A percentile compares a stretch with the other conserved stretches of the same genome.
Conservation (phyloP, 2,797 vertebrate species). For the Tokudaia muenninki region DNA sequence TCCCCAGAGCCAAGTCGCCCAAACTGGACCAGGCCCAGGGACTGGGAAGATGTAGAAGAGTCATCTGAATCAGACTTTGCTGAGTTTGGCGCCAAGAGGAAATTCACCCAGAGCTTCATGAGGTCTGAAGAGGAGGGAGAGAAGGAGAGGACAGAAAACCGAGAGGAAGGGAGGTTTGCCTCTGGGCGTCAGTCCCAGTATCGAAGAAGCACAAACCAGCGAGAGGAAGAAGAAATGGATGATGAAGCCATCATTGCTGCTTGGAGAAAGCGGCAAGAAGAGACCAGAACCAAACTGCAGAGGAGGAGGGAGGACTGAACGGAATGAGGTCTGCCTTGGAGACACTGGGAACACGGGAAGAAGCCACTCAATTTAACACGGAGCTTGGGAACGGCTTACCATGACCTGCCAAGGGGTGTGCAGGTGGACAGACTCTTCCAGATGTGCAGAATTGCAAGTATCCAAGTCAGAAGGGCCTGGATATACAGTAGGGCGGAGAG, state of each 20-base stretch:
- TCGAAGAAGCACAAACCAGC: slow-evolving; percentile 89
- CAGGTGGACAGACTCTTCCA: slow-evolving; percentile 88
- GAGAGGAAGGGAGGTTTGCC: slow-evolving; percentile 88
- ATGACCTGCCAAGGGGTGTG: fast-evolving
- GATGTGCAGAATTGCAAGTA: slow-evolving; percentile 92
- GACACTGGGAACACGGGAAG: not conserved
- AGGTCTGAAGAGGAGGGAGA: slow-evolving; percentile 87
- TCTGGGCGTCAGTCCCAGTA: slow-evolving; percentile 87
- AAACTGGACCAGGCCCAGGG: slow-evolving; percentile 78
- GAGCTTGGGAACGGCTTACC: not conserved
- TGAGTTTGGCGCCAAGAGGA: slow-evolving; percentile 90
- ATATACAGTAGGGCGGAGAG: slow-evolving; percentile 84
- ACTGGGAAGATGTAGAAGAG: slow-evolving; percentile 85
- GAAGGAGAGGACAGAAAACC: slow-evolving; percentile 87
- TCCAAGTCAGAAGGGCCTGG: slow-evolving; percentile 87
- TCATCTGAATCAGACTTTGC: slow-evolving; percentile 84
- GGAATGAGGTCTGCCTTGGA: not conserved
- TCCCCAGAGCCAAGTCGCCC: slow-evolving; percentile 78
- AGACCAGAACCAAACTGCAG: slow-evolving; percentile 89
- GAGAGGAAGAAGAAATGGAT: slow-evolving; percentile 91
- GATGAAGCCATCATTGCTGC: slow-evolving; percentile 94
- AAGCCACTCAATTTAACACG: not conserved
- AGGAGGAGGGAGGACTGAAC: slow-evolving; percentile 86
- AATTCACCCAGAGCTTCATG: slow-evolving; percentile 89
- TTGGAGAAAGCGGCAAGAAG: slow-evolving; percentile 94